Evolutionary conservation across 2,888 invertebrate genomes (phyloP), one percentile per base, ranked within the genome.

Genomic region (Nematopogon swammerdamellus): DNA sequence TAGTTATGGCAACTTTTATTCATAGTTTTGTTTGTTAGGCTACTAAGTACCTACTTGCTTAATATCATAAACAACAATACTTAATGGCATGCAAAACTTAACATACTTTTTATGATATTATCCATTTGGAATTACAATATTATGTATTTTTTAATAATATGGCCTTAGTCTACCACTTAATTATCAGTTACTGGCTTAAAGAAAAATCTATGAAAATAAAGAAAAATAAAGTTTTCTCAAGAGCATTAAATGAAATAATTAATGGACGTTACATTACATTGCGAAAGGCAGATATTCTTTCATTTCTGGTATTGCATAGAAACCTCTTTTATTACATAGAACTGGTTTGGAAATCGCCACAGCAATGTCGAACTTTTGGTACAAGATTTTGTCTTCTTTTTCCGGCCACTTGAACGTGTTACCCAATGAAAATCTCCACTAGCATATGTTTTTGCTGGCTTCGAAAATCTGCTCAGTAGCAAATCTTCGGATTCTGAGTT

Each of bases 321-420:
- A 55, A 14, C 56, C 55, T 50, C 54, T 51, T 19, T 54, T 54
- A 46, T 54, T 56, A 18, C 42, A 19, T 11, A n/a, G 43, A 3
- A 47, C 19, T 10, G 54, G 56, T 4, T 44, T 19, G 14, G 47
- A 25, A 36, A 54, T 56, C 30, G 19, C 10, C 48, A 55, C 51
- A 16, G 55, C 46, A 29, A 57, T 51, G 19, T 52, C 51, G 19
- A 14, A 36, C 16, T 18, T 19, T 18, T 50, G 30, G 47, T 54
- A 57, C 53, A 53, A 56, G n/a, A 54, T 54, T 52, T 53, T 51
- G 45, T 55, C 56, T 44, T 42, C 44, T 45, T 47, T 54, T 16
- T 55, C 56, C 1, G 55, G 55, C 55, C 54, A 56, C 20, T 50
- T 50, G 25, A 55, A 56, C 20, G 50, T 49, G 44, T 55, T 55